These are phyloP conservation scores for Meghimatium bilineatum DNA, from an alignment of 2,888 invertebrate species.

Conservation along the genomic window DNA sequence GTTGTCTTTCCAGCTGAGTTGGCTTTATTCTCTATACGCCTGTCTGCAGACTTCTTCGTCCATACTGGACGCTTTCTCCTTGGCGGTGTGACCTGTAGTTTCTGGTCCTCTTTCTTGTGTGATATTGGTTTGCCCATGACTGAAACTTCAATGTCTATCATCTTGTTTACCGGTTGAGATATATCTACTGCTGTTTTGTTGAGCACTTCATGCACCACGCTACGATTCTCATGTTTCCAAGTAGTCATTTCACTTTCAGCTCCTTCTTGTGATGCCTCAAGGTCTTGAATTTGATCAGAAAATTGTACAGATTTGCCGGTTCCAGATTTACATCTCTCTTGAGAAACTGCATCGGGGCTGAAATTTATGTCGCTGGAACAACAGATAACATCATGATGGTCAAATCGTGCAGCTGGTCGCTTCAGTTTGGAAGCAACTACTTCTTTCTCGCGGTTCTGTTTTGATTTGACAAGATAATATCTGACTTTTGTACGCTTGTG, in stretches of 20 bases:
- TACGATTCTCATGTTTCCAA: too few relatives aligned
- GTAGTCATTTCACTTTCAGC: background rate
- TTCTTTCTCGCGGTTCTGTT: background rate
- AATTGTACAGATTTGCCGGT: slow-evolving; percentile 38
- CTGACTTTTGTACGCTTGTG: slow-evolving; percentile 7
- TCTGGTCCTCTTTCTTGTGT: background rate
- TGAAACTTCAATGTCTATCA: background rate
- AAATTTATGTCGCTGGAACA: background rate
- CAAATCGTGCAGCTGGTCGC: background rate
- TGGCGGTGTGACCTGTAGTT: slow-evolving; percentile 13
- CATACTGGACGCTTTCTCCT: slow-evolving; percentile 28
- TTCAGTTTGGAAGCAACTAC: background rate
- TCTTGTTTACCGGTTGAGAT: too few relatives aligned
- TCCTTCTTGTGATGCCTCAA: slow-evolving; percentile 16
- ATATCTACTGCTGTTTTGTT: background rate
- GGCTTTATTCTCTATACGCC: background rate
- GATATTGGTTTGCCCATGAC: background rate
- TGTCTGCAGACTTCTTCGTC: slow-evolving; percentile 24
- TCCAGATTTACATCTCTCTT: background rate
- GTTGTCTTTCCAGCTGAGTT: background rate
- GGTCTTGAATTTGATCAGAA: slow-evolving; percentile 37
- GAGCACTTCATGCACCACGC: background rate
- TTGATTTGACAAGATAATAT: slow-evolving; percentile 29
- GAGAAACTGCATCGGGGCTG: background rate
- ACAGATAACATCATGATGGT: background rate